phyloP scores from a whole-genome alignment of 2,113 vertebrate genomes.

The Cephalopholis sonnerati region DNA sequence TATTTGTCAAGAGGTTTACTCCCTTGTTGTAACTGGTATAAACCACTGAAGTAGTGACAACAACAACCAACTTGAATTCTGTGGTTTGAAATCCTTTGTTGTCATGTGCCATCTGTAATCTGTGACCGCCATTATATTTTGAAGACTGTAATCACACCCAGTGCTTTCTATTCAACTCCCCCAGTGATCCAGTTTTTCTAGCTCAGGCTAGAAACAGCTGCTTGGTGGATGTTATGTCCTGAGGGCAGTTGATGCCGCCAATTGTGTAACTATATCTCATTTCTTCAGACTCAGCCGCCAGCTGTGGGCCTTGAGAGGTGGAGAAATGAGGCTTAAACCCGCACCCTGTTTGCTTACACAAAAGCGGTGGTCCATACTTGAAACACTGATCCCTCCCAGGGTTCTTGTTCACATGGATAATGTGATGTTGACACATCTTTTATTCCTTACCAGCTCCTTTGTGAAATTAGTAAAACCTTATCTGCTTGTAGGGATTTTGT shows the following conservation, averaged over 20 bases:
- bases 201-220: conserved; percentile 63
- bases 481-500: background rate
- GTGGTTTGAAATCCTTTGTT: background rate
- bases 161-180: background rate
- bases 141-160: background rate
- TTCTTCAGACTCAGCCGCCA: conserved; percentile 57
- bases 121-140: conserved; percentile 2
- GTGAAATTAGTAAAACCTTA: background rate
- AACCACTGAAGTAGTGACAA: background rate
- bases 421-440: conserved; percentile 27
- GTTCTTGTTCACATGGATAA: conserved; percentile 22
- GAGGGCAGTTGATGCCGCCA: conserved; percentile 54
- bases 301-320: conserved; percentile 61
- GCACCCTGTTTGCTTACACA: conserved; percentile 63
- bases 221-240: conserved; percentile 60
- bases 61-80: background rate
- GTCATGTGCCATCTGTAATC: background rate
- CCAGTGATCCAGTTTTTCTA: conserved; percentile 46
- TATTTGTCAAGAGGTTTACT: background rate
- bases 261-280: conserved; percentile 71
- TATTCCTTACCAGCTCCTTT: background rate
- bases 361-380: conserved; percentile 56
- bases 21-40: background rate
- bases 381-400: conserved; percentile 25
- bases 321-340: conserved; percentile 49